Base-by-base conservation (phyloP, 2,797 vertebrate genomes). In the Pitangus sulphuratus region DNA sequence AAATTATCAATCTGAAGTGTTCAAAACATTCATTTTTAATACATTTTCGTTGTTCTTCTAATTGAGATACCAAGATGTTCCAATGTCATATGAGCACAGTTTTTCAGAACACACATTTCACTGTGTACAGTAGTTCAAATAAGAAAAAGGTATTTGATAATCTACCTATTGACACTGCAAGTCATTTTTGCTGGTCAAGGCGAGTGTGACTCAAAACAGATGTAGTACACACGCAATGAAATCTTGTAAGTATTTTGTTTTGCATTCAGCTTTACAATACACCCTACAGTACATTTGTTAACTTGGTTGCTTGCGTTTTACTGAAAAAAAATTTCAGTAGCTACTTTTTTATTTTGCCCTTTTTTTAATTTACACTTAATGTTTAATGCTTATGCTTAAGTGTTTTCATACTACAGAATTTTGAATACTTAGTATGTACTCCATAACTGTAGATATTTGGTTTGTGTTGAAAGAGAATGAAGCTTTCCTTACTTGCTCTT, bases 401-500 rank as follows among this genome's bases (percentile, higher is more conserved):
- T 31, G 15, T 19, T 83, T 70, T 60, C 50, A 68, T 17, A 37
- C 9, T 16, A 64, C 12, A 25, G 11, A 64, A 28, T 30, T 91
- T 39, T 57, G 8, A 75, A 74, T 20, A 54, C 3, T 68, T 40
- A 30, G 75, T 14, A 79, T 30, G 57, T 15, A 65, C 3, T 42
- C 18, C 12, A 7, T 16, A 47, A n/a, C 5, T 21, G 35, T 3
- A 91, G 19, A 11, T 47, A 25, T 16, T 48, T 45, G 15, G 6
- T 30, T 69, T 50, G 8, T 6, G 15, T 2, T 65, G 50, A 42
- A 68, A 66, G 71, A 89, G 20, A 28, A 87, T 40, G 8, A 93
- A 51, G 18, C 8, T 39, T 98, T 98, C 95, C 98, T 98, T 96
- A 99, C 90, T 81, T 88, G 77, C 74, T 98, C 98, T 94, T 98